Evolutionary conservation across 1,140 invertebrate species (phyloP).

Genomic region (Arion vulgaris): DNA sequence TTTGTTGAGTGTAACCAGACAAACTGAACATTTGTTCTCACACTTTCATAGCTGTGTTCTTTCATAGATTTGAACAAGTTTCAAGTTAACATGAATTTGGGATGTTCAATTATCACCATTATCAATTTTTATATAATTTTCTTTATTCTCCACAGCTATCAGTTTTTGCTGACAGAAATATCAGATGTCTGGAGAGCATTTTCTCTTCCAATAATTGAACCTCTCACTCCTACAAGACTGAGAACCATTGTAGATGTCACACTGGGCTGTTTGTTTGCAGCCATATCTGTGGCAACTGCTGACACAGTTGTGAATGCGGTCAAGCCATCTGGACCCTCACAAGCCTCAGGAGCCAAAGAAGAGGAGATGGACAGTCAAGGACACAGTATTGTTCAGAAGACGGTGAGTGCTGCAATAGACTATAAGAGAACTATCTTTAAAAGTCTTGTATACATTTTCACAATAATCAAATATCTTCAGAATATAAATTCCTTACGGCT

Average conservation of each 20-base stretch:
- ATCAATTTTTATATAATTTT: too few species aligned
- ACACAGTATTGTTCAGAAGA: conserved; percentile 71
- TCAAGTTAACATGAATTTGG: too few species aligned
- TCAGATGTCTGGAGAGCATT: conserved; percentile 86
- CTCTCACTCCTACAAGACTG: conserved; percentile 85
- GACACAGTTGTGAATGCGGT: conserved; percentile 79
- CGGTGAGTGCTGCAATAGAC: conserved; percentile 58
- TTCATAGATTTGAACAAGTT: too few species aligned
- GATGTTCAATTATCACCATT: too few species aligned
- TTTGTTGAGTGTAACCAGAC: too few species aligned
- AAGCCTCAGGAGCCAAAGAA: conserved; percentile 73
- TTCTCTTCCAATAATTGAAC: conserved; percentile 88
- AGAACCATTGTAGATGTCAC: conserved; percentile 84
- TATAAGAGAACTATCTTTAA: too few species aligned
- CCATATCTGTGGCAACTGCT: conserved; percentile 81
- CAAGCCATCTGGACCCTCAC: conserved; percentile 52
- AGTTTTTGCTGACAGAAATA: conserved; percentile 86
- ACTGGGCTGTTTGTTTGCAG: conserved; percentile 85
- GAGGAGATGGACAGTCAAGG: conserved; percentile 72
- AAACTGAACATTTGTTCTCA: too few species aligned
- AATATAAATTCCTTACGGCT: too few species aligned
- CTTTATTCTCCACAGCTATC: conserved; percentile 78
- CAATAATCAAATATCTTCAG: too few species aligned
- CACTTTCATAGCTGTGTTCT: too few species aligned
- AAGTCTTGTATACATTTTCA: too few species aligned